Base-by-base conservation (phyloP, 2,888 invertebrate species). In the Amphipoea oculea region DNA sequence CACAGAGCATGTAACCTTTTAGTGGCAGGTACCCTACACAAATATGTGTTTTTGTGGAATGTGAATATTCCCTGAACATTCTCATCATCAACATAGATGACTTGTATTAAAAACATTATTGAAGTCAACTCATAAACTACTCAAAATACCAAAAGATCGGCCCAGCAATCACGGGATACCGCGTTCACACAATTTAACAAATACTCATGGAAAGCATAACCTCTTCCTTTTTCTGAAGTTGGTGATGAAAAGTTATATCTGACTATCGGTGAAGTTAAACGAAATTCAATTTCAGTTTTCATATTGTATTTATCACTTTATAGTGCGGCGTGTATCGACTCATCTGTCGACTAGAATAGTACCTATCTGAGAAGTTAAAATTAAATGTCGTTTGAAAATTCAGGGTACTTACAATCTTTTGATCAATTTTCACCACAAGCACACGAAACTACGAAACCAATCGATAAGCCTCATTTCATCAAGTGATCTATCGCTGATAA, bases 391-490 rank as follows among this genome's bases (percentile, higher is more conserved):
- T 79, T 77, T 45, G 4, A 14, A 68, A 80, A 48, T 57, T 23
- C 1, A 17, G 14, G 2, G 11, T 42, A 69, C 36, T 36, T 2
- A 29, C 0, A 29, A 57, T 42, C 48, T 57, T 73, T 65, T 20
- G 2, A 66, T 78, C 23, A 36, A 14, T 29, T 48, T 81, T 42
- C 48, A 74, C 57, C 7, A 40, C 40, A 48, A 65, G 17, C 23
- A 23, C 54, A 63, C 12, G 12, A 36, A 51, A 17, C 5, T 9
- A 45, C 36, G 11, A 51, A 45, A n/a, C 48, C 20, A 51, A 70
- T n/a, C 20, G 45, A 6, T 76, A 62, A 62, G 45, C 36, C 29
- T 57, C 68, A 81, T 68, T 81, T 82, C 51, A 29, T 54, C 29
- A n/a, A 68, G n/a, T 48, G 14, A 63, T 68, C 60, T n/a, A 29